These are phyloP conservation scores for Eustalomyia histrio DNA, from an alignment of 2,888 invertebrate species.

Conservation along the genomic window DNA sequence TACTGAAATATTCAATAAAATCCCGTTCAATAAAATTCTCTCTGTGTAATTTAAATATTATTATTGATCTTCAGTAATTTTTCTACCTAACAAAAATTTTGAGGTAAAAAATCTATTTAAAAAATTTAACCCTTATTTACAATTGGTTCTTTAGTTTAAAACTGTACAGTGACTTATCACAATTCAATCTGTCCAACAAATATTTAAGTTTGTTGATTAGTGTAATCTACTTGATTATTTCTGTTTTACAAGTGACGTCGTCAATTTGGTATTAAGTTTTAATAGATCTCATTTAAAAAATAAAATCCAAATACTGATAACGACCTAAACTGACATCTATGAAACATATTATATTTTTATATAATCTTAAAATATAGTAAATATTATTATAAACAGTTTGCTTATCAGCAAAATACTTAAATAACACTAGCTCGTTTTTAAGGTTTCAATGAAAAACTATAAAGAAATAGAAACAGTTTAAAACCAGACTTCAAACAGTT, in stretches of 20 bases:
- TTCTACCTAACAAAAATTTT: no score
- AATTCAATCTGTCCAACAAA: background rate
- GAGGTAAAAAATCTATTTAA: no score
- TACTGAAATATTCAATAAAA: no score
- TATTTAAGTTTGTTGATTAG: background rate
- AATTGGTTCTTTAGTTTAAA: no score
- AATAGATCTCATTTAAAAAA: background rate
- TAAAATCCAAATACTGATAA: slow-evolving; percentile 45
- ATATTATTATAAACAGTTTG: background rate
- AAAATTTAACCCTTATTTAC: no score
- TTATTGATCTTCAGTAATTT: no score
- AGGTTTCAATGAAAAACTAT: background rate
- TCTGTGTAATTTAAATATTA: no score
- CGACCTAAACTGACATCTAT: slow-evolving; percentile 41
- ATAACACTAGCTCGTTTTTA: background rate
- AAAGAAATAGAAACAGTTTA: slow-evolving; percentile 36
- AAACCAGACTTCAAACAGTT: slow-evolving; percentile 10
- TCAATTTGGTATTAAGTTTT: background rate
- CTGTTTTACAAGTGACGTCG: background rate
- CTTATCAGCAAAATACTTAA: background rate
- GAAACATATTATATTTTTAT: slow-evolving; percentile 9
- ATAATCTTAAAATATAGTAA: background rate
- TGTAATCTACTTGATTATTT: background rate
- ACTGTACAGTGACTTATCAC: background rate
- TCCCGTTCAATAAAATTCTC: no score